phyloP scores from a whole-genome alignment of 2,113 vertebrate genomes.

The Oreocharis arfaki region DNA sequence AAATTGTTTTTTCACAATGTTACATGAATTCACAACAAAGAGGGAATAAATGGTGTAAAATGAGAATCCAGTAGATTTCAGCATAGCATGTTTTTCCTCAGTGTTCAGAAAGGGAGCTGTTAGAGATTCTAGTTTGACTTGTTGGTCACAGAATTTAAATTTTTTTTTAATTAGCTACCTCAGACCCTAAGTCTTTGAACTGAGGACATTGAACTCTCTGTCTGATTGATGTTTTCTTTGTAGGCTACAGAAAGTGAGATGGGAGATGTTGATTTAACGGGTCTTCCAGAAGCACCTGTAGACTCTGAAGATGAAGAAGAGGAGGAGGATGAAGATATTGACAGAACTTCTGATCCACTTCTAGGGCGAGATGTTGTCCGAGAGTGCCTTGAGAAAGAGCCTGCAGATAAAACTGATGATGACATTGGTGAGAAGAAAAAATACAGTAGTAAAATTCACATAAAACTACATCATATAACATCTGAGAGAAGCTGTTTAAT shows the following conservation, averaged over 20 bases:
- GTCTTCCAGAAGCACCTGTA: constrained; percentile 92
- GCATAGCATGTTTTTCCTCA: background rate
- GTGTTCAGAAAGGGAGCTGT: background rate
- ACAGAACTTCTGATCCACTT: constrained; percentile 86
- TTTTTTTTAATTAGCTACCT: background rate
- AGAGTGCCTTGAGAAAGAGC: constrained; percentile 96
- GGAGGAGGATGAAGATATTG: constrained; percentile 95
- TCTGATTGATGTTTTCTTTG: background rate
- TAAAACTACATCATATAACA: background rate
- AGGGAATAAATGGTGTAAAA: background rate
- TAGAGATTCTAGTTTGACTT: background rate
- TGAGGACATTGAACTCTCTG: background rate
- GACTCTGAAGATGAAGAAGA: constrained; percentile 98
- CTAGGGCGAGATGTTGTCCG: constrained; percentile 89
- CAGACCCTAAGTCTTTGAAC: background rate
- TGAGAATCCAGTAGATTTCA: background rate
- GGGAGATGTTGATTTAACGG: constrained; percentile 94
- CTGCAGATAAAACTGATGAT: constrained; percentile 91
- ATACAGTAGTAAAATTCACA: background rate
- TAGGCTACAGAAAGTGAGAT: constrained; percentile 96
- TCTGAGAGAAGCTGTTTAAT: background rate
- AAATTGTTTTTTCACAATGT: background rate
- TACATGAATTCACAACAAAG: background rate
- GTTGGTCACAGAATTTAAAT: background rate
- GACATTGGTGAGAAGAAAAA: constrained; percentile 83